Evolutionary conservation across 1,140 invertebrate species (phyloP).

Genomic region (Drosophila auraria): DNA sequence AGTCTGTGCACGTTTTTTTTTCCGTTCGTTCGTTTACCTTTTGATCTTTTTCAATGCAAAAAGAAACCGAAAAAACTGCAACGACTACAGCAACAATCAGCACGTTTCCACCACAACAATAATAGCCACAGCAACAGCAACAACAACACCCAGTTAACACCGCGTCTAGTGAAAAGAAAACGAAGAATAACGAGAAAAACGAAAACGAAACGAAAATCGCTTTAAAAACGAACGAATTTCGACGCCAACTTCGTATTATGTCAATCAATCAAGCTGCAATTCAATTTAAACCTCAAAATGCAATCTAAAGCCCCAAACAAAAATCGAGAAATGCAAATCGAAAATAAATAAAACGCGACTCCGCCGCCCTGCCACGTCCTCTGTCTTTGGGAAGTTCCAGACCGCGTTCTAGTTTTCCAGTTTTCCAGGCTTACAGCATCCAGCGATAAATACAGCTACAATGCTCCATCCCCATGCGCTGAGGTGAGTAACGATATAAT

Average conservation of each 20-base stretch:
- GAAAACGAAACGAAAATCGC: constrained; percentile 26
- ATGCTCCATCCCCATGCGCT: constrained; percentile 36
- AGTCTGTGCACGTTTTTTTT: constrained; percentile 24
- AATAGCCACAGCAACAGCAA: constrained; percentile 26
- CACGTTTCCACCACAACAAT: constrained; percentile 42
- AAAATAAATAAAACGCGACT: constrained; percentile 49
- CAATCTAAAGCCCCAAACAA: constrained; percentile 43
- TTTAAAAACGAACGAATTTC: constrained; percentile 24
- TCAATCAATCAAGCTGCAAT: constrained; percentile 73
- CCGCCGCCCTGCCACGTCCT: constrained; percentile 41
- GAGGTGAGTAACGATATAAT: constrained; percentile 64
- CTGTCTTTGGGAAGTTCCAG: constrained; percentile 7
- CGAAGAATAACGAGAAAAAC: constrained; percentile 24
- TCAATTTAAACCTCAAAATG: constrained; percentile 58
- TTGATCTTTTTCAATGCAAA: constrained; percentile 38
- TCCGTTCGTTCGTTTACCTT: constrained; percentile 12
- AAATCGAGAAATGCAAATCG: constrained; percentile 21
- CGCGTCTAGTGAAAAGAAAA: constrained; percentile 32
- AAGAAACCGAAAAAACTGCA: constrained; percentile 21
- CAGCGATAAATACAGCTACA: constrained; percentile 49
- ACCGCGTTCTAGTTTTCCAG: constrained; percentile 14
- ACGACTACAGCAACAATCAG: constrained; percentile 46
- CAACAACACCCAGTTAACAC: constrained; percentile 36
- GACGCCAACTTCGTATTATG: constrained; percentile 73
- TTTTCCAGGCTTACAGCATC: constrained; percentile 20